Evolutionary conservation across 1,140 invertebrate species (phyloP), one percentile per base, ranked within the genome.

Genomic region (Bombus pascuorum): DNA sequence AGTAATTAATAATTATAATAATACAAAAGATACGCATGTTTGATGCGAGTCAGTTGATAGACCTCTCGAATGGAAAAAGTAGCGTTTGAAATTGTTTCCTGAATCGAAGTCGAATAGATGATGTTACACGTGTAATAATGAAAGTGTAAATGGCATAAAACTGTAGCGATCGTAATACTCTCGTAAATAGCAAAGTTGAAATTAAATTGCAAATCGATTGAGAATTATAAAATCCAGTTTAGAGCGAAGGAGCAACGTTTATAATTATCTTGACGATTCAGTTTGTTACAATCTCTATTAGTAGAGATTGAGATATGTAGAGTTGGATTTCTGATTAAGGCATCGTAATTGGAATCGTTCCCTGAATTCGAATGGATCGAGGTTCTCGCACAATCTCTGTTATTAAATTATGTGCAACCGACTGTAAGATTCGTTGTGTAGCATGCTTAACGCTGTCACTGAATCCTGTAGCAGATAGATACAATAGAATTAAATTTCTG

Each of bases 291-390:
- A 66, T 34, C 2, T 32, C 65, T 32, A 6, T 32, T 66, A 15
- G 13, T 66, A 32, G n/a, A n/a, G n/a, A 18, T 66, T 15, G n/a
- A 66, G n/a, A 32, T 66, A 66, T 66, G n/a, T 32, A 32, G 13
- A 32, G 62, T 32, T 32, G 65, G 5, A 66, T 66, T 66, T 66
- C 65, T 32, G 32, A 66, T 66, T 32, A 66, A 66, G 65, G 65
- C n/a, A 66, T 66, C 65, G 32, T 66, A 66, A 66, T 66, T 66
- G 65, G 65, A 32, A 66, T 66, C 65, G 65, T 66, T 66, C 5
- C 3, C 13, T 32, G 65, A 66, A 66, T 66, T 66, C 59, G 28
- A n/a, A n/a, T n/a, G 28, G 65, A 32, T 66, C 65, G 12, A 66
- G 32, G 15, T 66, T 66, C 28, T 62, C 28, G 65, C n/a, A 34